These are phyloP conservation scores for Microctenopoma stevenorrisi DNA, from an alignment of 2,797 vertebrate genomes.

Conservation along the genomic window DNA sequence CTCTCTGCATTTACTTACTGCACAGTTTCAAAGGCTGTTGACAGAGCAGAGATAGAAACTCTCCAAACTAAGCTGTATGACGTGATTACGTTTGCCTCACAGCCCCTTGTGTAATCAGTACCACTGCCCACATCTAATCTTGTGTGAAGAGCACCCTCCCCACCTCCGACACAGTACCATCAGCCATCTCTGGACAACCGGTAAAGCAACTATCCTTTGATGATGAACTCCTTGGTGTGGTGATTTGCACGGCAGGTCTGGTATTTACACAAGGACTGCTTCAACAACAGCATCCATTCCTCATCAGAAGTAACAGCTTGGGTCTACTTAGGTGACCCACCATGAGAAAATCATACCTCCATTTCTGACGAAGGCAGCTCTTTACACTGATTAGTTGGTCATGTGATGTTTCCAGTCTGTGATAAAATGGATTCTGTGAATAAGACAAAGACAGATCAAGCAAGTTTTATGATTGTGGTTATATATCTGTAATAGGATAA, in stretches of 20 bases:
- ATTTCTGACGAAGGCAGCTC: conserved; percentile 42
- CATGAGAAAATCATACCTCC: conserved; percentile 29
- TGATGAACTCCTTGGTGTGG: conserved; percentile 59
- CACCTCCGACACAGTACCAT: conserved; percentile 1
- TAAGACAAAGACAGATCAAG: conserved; percentile 33
- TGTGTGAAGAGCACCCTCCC: conserved; percentile 59
- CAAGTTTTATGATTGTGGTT: conserved; percentile 30
- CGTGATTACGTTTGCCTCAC: conserved; percentile 69
- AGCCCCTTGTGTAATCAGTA: conserved; percentile 81
- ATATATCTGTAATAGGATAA: conserved; percentile 25
- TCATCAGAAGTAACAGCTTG: conserved; percentile 46
- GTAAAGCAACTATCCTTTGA: conserved; percentile 53
- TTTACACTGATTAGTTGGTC: conserved; percentile 59
- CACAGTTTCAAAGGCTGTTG: conserved; percentile 34
- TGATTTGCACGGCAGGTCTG: conserved; percentile 65
- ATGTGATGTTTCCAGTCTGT: conserved; percentile 13
- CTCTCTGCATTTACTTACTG: conserved; percentile 35
- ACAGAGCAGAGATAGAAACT: conserved; percentile 47
- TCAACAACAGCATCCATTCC: conserved; percentile 19
- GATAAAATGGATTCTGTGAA: conserved; percentile 21
- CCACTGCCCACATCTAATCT: conserved; percentile 75
- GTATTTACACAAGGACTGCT: conserved; percentile 57
- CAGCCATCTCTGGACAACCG: conserved; percentile 41
- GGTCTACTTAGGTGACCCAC: conserved; percentile 35
- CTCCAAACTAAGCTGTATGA: conserved; percentile 67